phyloP scores from a whole-genome alignment of 1,140 invertebrate genomes.

The Papilio polytes region DNA sequence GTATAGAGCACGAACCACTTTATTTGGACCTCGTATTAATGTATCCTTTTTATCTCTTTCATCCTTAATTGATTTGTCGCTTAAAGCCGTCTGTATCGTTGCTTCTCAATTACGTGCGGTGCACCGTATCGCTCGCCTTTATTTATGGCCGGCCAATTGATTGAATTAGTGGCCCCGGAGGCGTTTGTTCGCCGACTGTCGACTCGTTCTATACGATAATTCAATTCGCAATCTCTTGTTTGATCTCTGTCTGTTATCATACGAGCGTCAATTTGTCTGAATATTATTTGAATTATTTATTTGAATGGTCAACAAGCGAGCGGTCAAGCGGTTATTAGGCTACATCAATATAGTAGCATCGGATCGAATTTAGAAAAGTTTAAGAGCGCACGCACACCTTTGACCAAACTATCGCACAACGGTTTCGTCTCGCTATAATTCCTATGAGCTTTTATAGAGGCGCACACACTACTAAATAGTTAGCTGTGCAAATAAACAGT shows the following conservation, averaged over 20 bases:
- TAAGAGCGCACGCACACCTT: neutral
- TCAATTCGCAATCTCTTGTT: constrained; percentile 26
- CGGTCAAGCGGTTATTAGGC: neutral
- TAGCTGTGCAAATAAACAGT: no score
- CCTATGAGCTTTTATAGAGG: no score
- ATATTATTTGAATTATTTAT: constrained; percentile 7
- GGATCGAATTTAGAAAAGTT: neutral
- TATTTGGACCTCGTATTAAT: constrained; percentile 67
- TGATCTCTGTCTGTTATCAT: constrained; percentile 23
- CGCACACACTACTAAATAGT: no score
- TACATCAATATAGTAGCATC: neutral
- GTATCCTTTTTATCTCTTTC: constrained; percentile 73
- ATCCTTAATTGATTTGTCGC: constrained; percentile 79
- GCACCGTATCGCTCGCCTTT: constrained; percentile 73
- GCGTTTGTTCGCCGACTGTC: constrained; percentile 64
- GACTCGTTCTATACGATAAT: constrained; percentile 2
- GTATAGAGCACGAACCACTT: constrained; percentile 40
- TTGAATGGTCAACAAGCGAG: neutral
- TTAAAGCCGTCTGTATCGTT: constrained; percentile 66
- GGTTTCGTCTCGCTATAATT: no score
- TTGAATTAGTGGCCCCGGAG: constrained; percentile 79
- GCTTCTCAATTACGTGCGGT: constrained; percentile 77
- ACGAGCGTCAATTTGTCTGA: constrained; percentile 1
- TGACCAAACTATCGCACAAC: no score
- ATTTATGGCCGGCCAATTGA: constrained; percentile 80